Percentiles rank a stretch among this genome's conserved stretches.
These are phyloP conservation scores for Nebria ingens DNA, from an alignment of 1,140 invertebrate genomes.

Conservation along the genomic window DNA sequence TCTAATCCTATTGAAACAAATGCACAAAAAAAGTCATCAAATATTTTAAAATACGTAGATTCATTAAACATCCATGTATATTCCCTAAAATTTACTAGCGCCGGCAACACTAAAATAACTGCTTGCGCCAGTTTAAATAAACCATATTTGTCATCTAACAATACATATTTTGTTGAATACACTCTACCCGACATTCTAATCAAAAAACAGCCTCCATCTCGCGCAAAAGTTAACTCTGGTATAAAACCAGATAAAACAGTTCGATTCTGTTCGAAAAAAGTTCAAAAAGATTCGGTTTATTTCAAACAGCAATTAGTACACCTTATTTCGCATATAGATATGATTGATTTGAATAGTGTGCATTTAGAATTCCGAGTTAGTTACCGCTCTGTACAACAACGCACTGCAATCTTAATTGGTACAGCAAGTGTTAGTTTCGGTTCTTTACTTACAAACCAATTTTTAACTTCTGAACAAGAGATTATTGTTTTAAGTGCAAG, in stretches of 20 bases:
- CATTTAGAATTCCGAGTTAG: conserved; percentile 25
- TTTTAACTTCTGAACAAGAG: conserved; percentile 22
- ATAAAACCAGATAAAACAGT: conserved; percentile 22
- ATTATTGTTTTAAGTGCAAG: conserved; percentile 23
- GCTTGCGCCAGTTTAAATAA: conserved; percentile 15
- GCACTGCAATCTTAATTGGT: conserved; percentile 22
- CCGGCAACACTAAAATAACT: conserved; percentile 23
- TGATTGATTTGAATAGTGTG: conserved; percentile 21
- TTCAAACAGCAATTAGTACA: conserved; percentile 28
- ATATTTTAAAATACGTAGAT: conserved; percentile 24
- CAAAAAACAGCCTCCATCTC: conserved; percentile 15
- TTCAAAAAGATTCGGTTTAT: conserved; percentile 17
- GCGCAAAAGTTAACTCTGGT: conserved; percentile 25
- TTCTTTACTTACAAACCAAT: conserved; percentile 20
- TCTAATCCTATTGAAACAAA: too few species aligned
- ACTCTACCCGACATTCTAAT: conserved; percentile 23
- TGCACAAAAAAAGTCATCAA: background rate
- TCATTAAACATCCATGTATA: conserved; percentile 25
- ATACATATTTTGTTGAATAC: conserved; percentile 31
- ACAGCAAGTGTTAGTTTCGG: conserved; percentile 25
- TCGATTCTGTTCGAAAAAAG: conserved; percentile 26
- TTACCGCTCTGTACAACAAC: conserved; percentile 24
- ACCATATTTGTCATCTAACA: conserved; percentile 18
- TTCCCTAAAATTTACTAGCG: conserved; percentile 25
- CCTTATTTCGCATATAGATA: conserved; percentile 22